These are phyloP conservation scores for Daphoenositta chrysoptera DNA, from an alignment of 2,113 vertebrate genomes.

Conservation along the genomic window DNA sequence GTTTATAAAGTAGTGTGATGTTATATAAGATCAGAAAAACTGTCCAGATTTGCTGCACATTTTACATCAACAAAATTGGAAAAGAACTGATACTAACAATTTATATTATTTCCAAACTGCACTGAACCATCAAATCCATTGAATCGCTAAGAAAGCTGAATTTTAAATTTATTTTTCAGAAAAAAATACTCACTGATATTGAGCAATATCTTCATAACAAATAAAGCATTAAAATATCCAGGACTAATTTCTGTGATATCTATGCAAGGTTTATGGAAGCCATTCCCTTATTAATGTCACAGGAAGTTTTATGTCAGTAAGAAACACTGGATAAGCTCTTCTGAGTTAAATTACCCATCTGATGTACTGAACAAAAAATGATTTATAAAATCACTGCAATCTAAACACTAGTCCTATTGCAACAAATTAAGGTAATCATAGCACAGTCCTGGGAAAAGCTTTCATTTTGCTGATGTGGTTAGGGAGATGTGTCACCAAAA, in stretches of 20 bases:
- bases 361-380: background rate
- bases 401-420: background rate
- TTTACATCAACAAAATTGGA: background rate
- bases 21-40: background rate
- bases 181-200: background rate
- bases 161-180: background rate
- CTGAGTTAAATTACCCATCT: background rate
- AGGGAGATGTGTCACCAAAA: background rate
- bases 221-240: background rate
- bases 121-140: background rate
- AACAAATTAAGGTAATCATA: background rate
- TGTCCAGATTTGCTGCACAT: background rate
- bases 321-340: background rate
- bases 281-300: background rate
- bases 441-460: background rate
- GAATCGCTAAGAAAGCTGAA: background rate
- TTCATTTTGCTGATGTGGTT: background rate
- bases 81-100: background rate
- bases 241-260: background rate
- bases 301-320: background rate
- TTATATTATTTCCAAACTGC: background rate
- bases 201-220: background rate
- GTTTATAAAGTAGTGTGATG: background rate
- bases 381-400: background rate
- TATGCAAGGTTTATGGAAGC: background rate